phyloP scores from a whole-genome alignment of 2,888 invertebrate species.

The Ptychoptera contaminata region DNA sequence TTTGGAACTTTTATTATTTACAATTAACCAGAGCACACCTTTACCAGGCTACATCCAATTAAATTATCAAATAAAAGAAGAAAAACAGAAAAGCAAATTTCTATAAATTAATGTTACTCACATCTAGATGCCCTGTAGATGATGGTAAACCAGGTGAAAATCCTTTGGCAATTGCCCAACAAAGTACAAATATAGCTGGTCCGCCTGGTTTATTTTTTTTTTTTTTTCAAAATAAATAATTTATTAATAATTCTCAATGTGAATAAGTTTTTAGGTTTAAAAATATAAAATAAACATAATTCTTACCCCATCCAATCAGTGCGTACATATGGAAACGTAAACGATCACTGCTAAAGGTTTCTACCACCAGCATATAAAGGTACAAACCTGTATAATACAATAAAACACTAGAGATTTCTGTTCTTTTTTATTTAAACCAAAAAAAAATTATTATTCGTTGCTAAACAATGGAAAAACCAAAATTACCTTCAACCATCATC shows the following conservation, averaged over 20 bases:
- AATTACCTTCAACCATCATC: slow-evolving; percentile 90
- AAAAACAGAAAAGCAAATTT: too few relatives aligned
- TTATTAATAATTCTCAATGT: too few relatives aligned
- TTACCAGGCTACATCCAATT: too few relatives aligned
- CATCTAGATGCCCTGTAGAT: too few relatives aligned
- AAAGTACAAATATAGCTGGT: slow-evolving; percentile 23
- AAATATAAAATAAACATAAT: not conserved
- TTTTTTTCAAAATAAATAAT: not conserved
- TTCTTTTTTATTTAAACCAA: too few relatives aligned
- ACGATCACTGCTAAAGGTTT: slow-evolving; percentile 73
- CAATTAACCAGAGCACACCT: too few relatives aligned
- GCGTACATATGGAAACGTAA: slow-evolving; percentile 68
- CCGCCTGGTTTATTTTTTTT: slow-evolving; percentile 17
- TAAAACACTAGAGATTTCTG: too few relatives aligned
- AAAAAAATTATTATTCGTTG: too few relatives aligned
- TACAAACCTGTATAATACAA: slow-evolving; percentile 48
- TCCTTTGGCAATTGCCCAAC: slow-evolving; percentile 26
- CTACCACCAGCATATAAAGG: slow-evolving; percentile 73
- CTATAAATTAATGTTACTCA: too few relatives aligned
- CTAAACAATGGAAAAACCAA: slow-evolving; percentile 2
- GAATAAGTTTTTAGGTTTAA: too few relatives aligned
- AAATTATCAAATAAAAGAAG: too few relatives aligned
- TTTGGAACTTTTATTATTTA: too few relatives aligned
- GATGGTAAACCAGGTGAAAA: slow-evolving; percentile 15
- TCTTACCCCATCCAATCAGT: slow-evolving; percentile 78